Percentiles rank a stretch among this genome's conserved stretches.
phyloP scores from a whole-genome alignment of 2,113 vertebrate genomes.

The Lucifuga dentata region DNA sequence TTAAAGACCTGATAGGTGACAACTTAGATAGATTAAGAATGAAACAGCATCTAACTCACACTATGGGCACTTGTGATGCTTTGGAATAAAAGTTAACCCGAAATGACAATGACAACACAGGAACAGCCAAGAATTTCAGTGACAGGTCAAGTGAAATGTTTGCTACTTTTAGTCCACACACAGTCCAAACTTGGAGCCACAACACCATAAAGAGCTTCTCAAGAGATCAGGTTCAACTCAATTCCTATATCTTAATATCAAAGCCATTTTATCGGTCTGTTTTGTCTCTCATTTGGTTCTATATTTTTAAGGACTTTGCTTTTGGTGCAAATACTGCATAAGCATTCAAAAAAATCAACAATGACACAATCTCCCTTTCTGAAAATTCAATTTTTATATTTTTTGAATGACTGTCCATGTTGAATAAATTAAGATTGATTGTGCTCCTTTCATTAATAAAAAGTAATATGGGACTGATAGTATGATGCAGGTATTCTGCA shows the following conservation, averaged over 20 bases:
- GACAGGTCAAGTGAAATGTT: conserved; percentile 48
- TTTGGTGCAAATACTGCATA: conserved; percentile 72
- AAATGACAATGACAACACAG: conserved; percentile 47
- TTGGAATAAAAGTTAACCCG: conserved; percentile 54
- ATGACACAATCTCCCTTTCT: conserved; percentile 18
- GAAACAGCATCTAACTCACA: conserved; percentile 45
- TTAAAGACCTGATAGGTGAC: conserved; percentile 22
- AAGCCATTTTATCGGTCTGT: conserved; percentile 9
- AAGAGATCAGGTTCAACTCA: conserved; percentile 26
- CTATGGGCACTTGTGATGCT: conserved; percentile 65
- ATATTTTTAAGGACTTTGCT: conserved; percentile 61
- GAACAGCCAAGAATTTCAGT: conserved; percentile 45
- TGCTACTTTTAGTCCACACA: conserved; percentile 38
- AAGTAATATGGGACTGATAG: conserved; percentile 9
- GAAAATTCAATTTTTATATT: conserved; percentile 25
- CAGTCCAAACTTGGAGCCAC: neutral
- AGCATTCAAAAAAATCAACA: conserved; percentile 45
- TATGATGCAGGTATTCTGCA: conserved; percentile 23
- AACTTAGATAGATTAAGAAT: conserved; percentile 21
- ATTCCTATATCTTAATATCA: conserved; percentile 9
- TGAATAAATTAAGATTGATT: conserved; percentile 59
- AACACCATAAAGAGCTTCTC: conserved; percentile 38
- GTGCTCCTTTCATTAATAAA: conserved; percentile 41
- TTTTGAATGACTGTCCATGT: conserved; percentile 8
- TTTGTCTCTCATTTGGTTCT: conserved; percentile 50